Conservation (phyloP, 2,797 vertebrate species). For the Pachyuromys duprasi region DNA sequence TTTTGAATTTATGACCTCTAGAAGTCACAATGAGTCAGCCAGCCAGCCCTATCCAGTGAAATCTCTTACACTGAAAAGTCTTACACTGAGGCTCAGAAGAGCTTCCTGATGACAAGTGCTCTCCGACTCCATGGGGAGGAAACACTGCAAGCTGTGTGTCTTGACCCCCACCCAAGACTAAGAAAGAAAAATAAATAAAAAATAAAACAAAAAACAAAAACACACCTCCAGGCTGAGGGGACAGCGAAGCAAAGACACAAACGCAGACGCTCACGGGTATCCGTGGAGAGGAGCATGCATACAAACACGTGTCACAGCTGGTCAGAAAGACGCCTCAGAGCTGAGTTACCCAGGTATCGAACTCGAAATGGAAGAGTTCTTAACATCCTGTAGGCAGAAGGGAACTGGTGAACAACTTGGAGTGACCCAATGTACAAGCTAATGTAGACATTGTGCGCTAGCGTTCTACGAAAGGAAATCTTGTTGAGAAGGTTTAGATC, state of each 20-base stretch:
- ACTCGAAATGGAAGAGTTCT: neutral
- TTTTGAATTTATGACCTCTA: neutral
- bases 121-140: neutral
- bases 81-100: neutral
- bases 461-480: neutral
- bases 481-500: neutral
- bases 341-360: too few species aligned
- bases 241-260: neutral
- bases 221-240: neutral
- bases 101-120: too few species aligned
- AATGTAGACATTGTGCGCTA: neutral
- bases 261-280: neutral
- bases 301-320: neutral
- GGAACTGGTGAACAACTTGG: neutral
- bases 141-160: accelerated
- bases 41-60: neutral
- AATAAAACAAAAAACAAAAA: neutral
- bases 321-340: neutral
- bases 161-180: neutral
- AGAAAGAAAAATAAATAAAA: neutral
- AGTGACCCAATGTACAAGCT: too few species aligned
- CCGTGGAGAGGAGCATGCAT: neutral
- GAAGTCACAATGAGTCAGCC: neutral
- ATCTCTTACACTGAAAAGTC: neutral
- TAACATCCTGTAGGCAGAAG: neutral